phyloP scores from a whole-genome alignment of 1,140 invertebrate genomes.

The Phocides pigmalion region DNA sequence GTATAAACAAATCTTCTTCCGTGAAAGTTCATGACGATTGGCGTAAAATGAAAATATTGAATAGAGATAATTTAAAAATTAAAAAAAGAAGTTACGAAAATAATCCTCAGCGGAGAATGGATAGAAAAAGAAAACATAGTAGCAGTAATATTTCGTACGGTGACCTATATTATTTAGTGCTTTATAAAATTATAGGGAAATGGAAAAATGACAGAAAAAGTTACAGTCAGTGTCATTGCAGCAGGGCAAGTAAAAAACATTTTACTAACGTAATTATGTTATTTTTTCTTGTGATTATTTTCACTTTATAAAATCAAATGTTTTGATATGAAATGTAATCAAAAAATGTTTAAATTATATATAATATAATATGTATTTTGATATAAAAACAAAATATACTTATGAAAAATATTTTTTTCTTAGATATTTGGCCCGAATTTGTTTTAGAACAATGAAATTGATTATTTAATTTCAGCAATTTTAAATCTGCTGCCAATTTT shows the following conservation, averaged over 20 bases:
- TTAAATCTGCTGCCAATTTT: conserved; percentile 52
- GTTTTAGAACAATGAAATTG: conserved; percentile 50
- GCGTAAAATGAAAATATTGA: too few species aligned
- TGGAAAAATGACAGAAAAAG: conserved; percentile 42
- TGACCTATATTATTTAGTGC: conserved; percentile 59
- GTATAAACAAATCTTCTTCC: neutral
- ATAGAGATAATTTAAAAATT: conserved; percentile 37
- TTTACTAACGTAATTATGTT: neutral
- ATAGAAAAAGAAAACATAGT: conserved; percentile 18
- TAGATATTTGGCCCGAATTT: conserved; percentile 1
- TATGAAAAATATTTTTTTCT: neutral
- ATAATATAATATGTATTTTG: conserved; percentile 14
- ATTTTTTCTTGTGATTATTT: conserved; percentile 19
- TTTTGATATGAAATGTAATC: neutral
- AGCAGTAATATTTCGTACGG: conserved; percentile 46
- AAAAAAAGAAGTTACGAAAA: conserved; percentile 40
- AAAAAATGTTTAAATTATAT: conserved; percentile 18
- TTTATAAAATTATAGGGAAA: conserved; percentile 49
- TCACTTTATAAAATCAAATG: neutral
- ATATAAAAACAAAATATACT: conserved; percentile 1
- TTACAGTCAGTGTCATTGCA: conserved; percentile 50
- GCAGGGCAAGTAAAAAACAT: conserved; percentile 21
- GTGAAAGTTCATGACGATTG: too few species aligned
- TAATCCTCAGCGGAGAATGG: neutral
- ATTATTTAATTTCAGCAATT: conserved; percentile 53